Conservation (phyloP, 1,140 invertebrate genomes). For the Drosophila malerkotliana region DNA sequence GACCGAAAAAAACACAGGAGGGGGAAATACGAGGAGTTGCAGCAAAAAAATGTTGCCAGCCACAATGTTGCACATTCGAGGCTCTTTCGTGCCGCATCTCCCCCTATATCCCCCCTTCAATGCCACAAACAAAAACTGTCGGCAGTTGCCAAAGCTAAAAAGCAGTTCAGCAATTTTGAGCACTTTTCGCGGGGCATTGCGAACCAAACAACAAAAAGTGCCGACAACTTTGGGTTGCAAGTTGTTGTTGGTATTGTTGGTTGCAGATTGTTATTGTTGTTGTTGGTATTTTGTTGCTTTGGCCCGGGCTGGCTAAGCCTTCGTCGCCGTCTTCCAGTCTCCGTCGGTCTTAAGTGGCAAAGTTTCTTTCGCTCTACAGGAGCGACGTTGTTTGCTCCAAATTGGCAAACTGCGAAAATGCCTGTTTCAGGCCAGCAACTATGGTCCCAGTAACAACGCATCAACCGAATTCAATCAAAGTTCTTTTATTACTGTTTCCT, state of each 20-base stretch:
- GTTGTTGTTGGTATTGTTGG: conserved; percentile 7
- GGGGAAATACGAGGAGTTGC: not conserved
- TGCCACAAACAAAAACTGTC: conserved; percentile 20
- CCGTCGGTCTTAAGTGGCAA: conserved; percentile 66
- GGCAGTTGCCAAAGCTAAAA: conserved; percentile 62
- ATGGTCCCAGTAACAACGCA: too few species aligned
- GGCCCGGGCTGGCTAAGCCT: conserved; percentile 33
- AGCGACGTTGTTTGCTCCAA: too few species aligned
- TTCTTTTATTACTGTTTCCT: too few species aligned
- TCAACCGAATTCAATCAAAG: too few species aligned
- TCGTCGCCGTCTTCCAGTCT: conserved; percentile 49
- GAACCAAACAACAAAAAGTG: conserved; percentile 55
- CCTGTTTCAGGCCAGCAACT: too few species aligned
- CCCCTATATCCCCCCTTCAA: not conserved
- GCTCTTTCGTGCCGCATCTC: not conserved
- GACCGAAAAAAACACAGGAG: conserved; percentile 15
- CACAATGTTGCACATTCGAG: conserved; percentile 60
- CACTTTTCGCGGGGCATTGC: conserved; percentile 51
- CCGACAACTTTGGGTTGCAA: conserved; percentile 43
- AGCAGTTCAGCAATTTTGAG: conserved; percentile 71
- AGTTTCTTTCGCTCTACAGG: conserved; percentile 42
- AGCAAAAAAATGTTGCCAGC: conserved; percentile 46
- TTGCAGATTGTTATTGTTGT: conserved; percentile 6
- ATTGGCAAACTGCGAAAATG: too few species aligned
- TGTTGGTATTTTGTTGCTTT: not conserved